Evolutionary conservation across 2,113 vertebrate species (phyloP), one percentile per base, ranked within the genome.

Genomic region (Pao palembangensis): DNA sequence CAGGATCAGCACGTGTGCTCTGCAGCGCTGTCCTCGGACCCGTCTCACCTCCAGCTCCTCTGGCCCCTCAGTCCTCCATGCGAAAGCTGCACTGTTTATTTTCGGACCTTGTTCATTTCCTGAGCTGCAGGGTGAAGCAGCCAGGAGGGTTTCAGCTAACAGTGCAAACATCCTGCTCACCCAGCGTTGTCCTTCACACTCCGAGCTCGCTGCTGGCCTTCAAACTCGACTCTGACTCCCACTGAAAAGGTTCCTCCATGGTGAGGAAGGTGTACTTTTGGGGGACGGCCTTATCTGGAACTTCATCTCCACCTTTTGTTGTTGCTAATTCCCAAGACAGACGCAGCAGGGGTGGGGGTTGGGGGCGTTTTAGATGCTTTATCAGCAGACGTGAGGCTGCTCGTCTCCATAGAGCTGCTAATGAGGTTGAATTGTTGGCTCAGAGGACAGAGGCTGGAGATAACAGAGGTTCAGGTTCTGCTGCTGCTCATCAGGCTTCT

Each of bases 391-490:
- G 63, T 43, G 0, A 58, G 76, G 76, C 76, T 78, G 71, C 52
- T 57, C 55, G 69, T 54, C 55, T 61, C 50, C 42, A 64, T 73
- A 75, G 69, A 78, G 69, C 66, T 51, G 55, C 75, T 85, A 87
- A 88, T 79, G 67, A 84, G 51, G 56, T 81, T 74, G 64, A 88
- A 85, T 77, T 12, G 13, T 59, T 51, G 59, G 65, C 64, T 19
- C 62, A 41, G 62, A 59, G 75, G 77, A 80, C 75, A 67, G 44
- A 46, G 62, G 75, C 56, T 51, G 69, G 6, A 85, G 77, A 83
- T 79, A 85, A 85, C 52, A 46, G 50, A 58, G 59, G 63, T 79
- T 74, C 79, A 15, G 71, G 85, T 84, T 82, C 84, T 73, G 58
- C 76, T 73, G 73, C 83, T 85, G 78, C 74, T 60, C 56, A 53